Base-by-base conservation (phyloP, 1,140 invertebrate genomes). In the Papilio machaon region DNA sequence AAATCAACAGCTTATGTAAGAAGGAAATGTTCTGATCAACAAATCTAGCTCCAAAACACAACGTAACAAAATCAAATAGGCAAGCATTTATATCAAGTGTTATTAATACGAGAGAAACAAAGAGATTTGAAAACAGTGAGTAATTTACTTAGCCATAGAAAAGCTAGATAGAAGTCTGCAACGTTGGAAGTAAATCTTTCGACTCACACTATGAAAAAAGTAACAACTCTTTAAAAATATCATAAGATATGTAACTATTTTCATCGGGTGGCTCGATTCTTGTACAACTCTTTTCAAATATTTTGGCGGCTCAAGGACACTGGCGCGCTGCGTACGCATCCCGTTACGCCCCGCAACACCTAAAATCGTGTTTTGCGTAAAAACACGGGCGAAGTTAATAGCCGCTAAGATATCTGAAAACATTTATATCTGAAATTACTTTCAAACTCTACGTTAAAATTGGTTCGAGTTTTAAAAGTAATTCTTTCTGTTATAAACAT, bases 41-140 rank as follows among this genome's bases (percentile, higher is more conserved):
- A 88, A 89, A 87, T 87, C 83, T 60, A 87, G 70, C 87, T 88
- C 83, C 85, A 85, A 85, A 85, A 88, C 82, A 88, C 78, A 87
- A 81, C 88, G 88, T 86, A 89, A 84, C 86, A 88, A 87, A 86
- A 86, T 80, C 82, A 86, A 85, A 84, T 85, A 89, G 84, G 91
- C 91, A 93, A 93, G 91, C 91, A 91, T 86, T 88, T 84, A 73
- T 88, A 75, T 81, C 81, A 89, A 82, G 89, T 91, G 89, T 91
- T 79, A 83, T 85, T 86, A 80, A 85, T 86, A 84, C 73, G 83
- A 80, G 84, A 87, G 79, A 85, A 86, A 85, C 79, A 83, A 81
- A 90, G 73, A 67, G 58, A 82, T 87, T 84, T 67, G 81, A 87
- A 87, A 88, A 88, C 82, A 85, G 89, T 91, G 87, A 87, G 60